Conservation (phyloP, 2,797 vertebrate genomes). For the Catamblyrhynchus diadema region DNA sequence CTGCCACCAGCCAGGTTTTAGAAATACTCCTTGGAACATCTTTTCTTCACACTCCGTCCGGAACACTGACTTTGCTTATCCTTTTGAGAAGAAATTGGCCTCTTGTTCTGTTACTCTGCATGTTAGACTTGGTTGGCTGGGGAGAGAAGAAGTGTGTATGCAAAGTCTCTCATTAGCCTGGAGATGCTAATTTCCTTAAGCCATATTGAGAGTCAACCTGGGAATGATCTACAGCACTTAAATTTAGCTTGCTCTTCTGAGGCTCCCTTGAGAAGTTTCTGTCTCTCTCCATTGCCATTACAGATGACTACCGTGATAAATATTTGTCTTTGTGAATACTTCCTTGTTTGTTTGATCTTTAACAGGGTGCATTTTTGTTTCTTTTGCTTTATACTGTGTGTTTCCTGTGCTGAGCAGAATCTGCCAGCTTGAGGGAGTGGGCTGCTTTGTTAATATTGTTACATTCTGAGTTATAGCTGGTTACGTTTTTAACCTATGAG, state of each 20-base stretch:
- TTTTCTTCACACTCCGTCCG: background rate
- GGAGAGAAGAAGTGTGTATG: background rate
- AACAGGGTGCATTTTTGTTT: background rate
- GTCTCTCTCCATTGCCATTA: background rate
- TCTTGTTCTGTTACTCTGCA: background rate
- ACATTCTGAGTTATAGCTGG: background rate
- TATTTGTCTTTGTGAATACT: constrained; percentile 32
- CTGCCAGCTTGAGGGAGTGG: background rate
- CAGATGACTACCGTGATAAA: background rate
- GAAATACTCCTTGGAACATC: background rate
- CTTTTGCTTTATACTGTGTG: background rate
- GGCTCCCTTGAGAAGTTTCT: background rate
- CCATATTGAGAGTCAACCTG: background rate
- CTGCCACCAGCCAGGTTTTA: background rate
- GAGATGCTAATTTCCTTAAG: constrained; percentile 18
- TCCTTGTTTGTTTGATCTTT: constrained; percentile 26
- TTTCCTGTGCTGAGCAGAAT: background rate
- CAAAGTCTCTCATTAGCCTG: background rate
- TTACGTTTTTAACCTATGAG: background rate
- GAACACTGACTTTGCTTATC: background rate
- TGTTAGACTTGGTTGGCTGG: background rate
- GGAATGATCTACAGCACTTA: background rate
- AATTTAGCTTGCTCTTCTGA: background rate
- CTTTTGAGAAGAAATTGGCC: background rate
- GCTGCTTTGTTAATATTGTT: background rate